A percentile compares a stretch with the other conserved stretches of the same genome.
phyloP scores from a whole-genome alignment of 2,113 vertebrate genomes.

The Grammomys surdaster region DNA sequence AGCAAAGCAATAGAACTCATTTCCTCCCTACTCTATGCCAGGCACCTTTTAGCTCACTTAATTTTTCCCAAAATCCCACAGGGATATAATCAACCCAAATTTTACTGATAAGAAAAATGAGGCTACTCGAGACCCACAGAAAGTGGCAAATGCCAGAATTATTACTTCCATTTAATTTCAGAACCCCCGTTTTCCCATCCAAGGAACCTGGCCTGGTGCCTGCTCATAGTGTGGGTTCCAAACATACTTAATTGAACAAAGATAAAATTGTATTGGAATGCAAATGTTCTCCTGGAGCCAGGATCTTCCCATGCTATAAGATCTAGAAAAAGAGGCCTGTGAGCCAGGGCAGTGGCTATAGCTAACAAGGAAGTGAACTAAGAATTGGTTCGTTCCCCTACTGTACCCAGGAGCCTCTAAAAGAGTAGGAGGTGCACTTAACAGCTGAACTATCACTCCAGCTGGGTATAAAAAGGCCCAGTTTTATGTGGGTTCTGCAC shows the following conservation, averaged over 20 bases:
- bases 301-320: not conserved
- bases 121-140: not conserved
- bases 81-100: not conserved
- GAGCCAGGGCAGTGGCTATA: not conserved
- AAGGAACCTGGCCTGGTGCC: not conserved
- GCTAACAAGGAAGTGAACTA: not conserved
- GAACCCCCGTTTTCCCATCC: not conserved
- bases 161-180: not conserved
- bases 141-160: not conserved
- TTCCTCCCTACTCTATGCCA: not conserved
- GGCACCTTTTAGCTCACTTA: not conserved
- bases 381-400: not conserved
- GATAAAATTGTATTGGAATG: conserved; percentile 37
- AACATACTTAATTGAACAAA: conserved; percentile 15
- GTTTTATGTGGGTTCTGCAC: not conserved
- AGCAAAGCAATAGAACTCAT: not conserved
- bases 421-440: not conserved
- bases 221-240: not conserved
- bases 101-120: not conserved
- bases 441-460: not conserved
- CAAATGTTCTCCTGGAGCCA: not conserved
- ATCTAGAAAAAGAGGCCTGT: not conserved
- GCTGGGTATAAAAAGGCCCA: not conserved
- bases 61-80: not conserved
- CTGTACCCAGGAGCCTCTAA: not conserved